Evolutionary conservation across 37 sponge, comb jelly and placozoan species (phyloP).

Genomic region (Cliona cf. orientalis): DNA sequence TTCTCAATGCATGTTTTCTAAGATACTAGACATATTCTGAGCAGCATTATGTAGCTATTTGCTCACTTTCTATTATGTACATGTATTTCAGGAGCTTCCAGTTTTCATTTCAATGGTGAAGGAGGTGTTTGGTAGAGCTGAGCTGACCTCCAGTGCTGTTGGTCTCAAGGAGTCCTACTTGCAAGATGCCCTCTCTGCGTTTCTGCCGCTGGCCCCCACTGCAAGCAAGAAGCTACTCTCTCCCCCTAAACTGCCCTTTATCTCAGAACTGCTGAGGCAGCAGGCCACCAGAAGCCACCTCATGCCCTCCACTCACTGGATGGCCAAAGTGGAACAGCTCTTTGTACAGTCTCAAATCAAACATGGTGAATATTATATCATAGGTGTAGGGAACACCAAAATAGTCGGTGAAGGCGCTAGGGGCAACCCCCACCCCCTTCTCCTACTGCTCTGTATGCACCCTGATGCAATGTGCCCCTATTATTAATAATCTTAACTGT

Average conservation of each 20-base stretch:
- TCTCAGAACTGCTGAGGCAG: background rate
- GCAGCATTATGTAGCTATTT: background rate
- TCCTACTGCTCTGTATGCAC: too few relatives aligned
- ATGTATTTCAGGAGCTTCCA: conserved; percentile 51
- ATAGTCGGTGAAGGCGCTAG: background rate
- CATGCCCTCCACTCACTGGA: conserved; percentile 28
- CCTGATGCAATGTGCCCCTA: too few relatives aligned
- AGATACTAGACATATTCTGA: background rate
- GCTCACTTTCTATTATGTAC: background rate
- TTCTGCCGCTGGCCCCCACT: background rate
- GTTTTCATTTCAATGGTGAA: conserved; percentile 73
- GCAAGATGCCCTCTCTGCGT: background rate
- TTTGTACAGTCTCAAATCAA: conserved; percentile 28
- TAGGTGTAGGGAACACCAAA: background rate
- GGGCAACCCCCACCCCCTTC: background rate
- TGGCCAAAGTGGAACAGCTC: conserved; percentile 50
- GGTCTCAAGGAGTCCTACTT: conserved; percentile 15
- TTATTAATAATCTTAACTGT: too few relatives aligned
- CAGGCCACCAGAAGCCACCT: conserved; percentile 33
- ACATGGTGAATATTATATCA: conserved; percentile 37
- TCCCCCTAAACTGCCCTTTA: background rate
- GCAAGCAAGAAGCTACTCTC: background rate
- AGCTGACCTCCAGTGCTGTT: conserved; percentile 9
- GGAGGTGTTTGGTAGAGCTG: conserved; percentile 69
- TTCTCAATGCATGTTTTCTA: background rate